Evolutionary conservation across 2,888 invertebrate genomes (phyloP), one percentile per base, ranked within the genome.

Genomic region (Hecatera dysodea): DNA sequence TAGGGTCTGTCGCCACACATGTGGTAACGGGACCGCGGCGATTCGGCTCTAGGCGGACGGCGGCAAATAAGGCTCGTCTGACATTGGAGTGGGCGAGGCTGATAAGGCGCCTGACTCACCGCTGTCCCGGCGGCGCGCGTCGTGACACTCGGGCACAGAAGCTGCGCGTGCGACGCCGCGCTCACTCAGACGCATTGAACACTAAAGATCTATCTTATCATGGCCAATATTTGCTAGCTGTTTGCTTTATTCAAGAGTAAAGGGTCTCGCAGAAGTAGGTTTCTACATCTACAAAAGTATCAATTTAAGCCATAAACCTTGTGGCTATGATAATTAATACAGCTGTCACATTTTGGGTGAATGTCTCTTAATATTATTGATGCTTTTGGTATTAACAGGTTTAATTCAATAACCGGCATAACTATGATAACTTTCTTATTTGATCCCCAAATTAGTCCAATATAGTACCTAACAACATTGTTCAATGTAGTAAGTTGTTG

Each of bases 81-180:
- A 57, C 27, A 29, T n/a, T 24, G 17, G 22, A 52, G 67, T 75
- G 76, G 76, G 68, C 73, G 68, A 75, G 36, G 48, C 57, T 46
- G 81, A 80, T 61, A 71, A 71, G 62, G 62, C 44, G 60, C 39
- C 61, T 76, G 72, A 71, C 50, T 80, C 78, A 78, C 55, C 65
- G 67, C 75, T 52, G 27, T 27, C 44, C 60, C 59, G 36, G 22
- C 27, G 42, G 19, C 9, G 33, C 15, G 27, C 17, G 27, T 7
- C 7, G 70, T n/a, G 27, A 36, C 44, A 12, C 48, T 36, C 15
- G 11, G 22, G 9, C 2, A 19, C 56, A 15, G 22, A 29, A n/a
- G n/a, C 46, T n/a, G 46, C 36, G 29, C 22, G 27, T 8, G 36
- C 29, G 8, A 56, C 19, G 17, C 29, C 9, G 0, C 24, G 19